Evolutionary conservation across 2,113 vertebrate genomes (phyloP).

Genomic region (Notarius lentiginosus): DNA sequence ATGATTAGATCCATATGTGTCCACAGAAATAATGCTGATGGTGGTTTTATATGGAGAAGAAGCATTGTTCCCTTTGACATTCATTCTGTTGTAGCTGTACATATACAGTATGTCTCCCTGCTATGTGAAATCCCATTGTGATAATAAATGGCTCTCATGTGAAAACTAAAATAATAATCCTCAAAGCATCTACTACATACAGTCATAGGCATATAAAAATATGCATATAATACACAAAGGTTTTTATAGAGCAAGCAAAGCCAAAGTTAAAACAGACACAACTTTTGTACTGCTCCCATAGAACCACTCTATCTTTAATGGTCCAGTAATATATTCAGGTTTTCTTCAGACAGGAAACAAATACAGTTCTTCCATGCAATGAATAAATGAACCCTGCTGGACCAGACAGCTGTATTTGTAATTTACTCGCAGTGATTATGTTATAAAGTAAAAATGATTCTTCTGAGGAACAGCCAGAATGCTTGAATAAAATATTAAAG

Average conservation of each 20-base stretch:
- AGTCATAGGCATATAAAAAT: not conserved
- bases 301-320: constrained; percentile 26
- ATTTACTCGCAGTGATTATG: not conserved
- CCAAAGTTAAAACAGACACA: constrained; percentile 12
- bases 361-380: constrained; percentile 1
- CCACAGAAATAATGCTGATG: constrained; percentile 22
- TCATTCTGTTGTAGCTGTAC: constrained; percentile 26
- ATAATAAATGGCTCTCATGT: constrained; percentile 13
- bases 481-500: not conserved
- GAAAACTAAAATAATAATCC: constrained; percentile 6
- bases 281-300: constrained; percentile 18
- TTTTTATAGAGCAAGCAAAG: constrained; percentile 3
- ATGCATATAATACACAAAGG: constrained; percentile 5
- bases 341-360: constrained; percentile 13
- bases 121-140: constrained; percentile 3
- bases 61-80: constrained; percentile 8
- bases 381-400: constrained; percentile 9
- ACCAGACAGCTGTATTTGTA: constrained; percentile 13
- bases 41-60: constrained; percentile 23
- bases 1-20: constrained; percentile 57
- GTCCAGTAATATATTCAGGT: constrained; percentile 17
- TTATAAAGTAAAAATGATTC: not conserved
- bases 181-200: constrained; percentile 11
- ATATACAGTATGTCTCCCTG: not conserved
- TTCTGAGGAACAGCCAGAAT: not conserved